These are phyloP conservation scores for Coturnix japonica DNA, from an alignment of 2,113 vertebrate genomes.

Conservation along the genomic window DNA sequence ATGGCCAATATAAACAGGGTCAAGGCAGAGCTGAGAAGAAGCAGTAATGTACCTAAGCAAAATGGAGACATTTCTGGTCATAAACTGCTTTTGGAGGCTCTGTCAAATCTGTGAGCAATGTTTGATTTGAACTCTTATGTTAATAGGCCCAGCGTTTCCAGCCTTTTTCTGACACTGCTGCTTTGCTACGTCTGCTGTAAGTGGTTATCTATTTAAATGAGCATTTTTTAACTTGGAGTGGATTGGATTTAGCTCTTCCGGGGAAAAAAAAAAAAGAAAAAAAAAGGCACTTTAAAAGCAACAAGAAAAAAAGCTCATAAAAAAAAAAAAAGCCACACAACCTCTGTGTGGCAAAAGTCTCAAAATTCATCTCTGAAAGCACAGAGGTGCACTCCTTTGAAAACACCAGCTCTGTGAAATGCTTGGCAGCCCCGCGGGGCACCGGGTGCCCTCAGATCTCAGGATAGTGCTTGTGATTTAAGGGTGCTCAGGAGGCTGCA, in stretches of 20 bases:
- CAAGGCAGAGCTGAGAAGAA: slow-evolving; percentile 12
- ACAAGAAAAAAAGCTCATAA: neutral
- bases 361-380: slow-evolving; percentile 59
- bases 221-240: slow-evolving; percentile 34
- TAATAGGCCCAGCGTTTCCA: slow-evolving; percentile 26
- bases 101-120: slow-evolving; percentile 18
- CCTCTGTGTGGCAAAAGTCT: slow-evolving; percentile 46
- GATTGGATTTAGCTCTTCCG: neutral
- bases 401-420: slow-evolving; percentile 41
- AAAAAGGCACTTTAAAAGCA: slow-evolving; percentile 27
- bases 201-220: slow-evolving; percentile 34
- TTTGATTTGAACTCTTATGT: slow-evolving; percentile 16
- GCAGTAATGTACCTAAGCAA: neutral
- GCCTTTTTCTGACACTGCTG: slow-evolving; percentile 36
- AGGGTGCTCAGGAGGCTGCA: slow-evolving; percentile 23
- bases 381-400: slow-evolving; percentile 21
- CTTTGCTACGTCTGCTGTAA: slow-evolving; percentile 37
- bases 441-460: slow-evolving; percentile 36
- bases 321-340: neutral
- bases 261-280: neutral
- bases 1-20: neutral
- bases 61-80: neutral
- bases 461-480: slow-evolving; percentile 28
- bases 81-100: neutral
- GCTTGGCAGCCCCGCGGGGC: slow-evolving; percentile 31